Evolutionary conservation across 2,113 vertebrate species (phyloP), one percentile per base, ranked within the genome.

Genomic region (Crotalus tigris): DNA sequence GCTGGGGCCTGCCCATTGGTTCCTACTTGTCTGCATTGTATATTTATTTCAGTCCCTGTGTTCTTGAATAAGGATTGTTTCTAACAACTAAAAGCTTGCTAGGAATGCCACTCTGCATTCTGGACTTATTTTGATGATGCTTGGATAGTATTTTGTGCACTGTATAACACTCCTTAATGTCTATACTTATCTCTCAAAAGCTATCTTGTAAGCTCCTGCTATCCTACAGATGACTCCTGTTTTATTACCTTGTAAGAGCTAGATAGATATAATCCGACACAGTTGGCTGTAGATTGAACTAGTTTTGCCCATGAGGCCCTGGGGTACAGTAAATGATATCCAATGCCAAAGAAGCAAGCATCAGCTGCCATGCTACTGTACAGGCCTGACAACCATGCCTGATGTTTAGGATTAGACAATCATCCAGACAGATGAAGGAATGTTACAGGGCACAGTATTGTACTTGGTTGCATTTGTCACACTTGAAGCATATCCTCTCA

Each of bases 51-150:
- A 93, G 85, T 55, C 75, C n/a, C 61, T 85, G 86, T 54, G 17
- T 61, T 93, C 13, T 86, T 90, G 55, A 89, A 92, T 88, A 23
- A 44, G 58, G n/a, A 61, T 90, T 86, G 88, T 44, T 93, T 93
- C 87, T 54, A 33, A 49, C 5, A 19, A 53, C n/a, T 51, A 51
- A 90, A 61, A 51, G 44, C 55, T 49, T 92, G 39, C 51, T 90
- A 85, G 46, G 46, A 85, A 26, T 53, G 39, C 29, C 92, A 90
- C 3, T 61, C 58, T 88, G 85, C 29, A 54, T 53, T 44, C 86
- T 75, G 51, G 44, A 59, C 49, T 75, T 64, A 58, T 51, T 10
- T 53, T 87, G 46, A 17, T 9, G 51, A 89, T 81, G 53, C 9
- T 81, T 46, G 57, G 92, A 21, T 17, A 81, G 7, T 49, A 39